These are phyloP conservation scores for Craterocephalus amniculus DNA, from an alignment of 2,797 vertebrate genomes.

Conservation along the genomic window DNA sequence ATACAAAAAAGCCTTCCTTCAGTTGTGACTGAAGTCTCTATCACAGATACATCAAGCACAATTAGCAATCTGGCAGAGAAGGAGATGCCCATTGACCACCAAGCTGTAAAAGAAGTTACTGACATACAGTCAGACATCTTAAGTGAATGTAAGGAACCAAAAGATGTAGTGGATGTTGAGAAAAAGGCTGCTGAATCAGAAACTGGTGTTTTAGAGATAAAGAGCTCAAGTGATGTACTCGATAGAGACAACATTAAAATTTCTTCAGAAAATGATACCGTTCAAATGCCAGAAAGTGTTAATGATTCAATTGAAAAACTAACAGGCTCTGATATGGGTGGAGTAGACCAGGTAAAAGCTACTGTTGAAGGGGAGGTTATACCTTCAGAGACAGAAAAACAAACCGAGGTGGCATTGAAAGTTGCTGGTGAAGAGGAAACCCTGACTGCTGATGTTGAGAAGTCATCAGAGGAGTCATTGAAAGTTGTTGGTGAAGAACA, in stretches of 20 bases:
- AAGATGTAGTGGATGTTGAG: constrained; percentile 16
- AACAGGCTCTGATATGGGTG: constrained; percentile 20
- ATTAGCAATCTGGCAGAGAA: constrained; percentile 34
- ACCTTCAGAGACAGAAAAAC: constrained; percentile 33
- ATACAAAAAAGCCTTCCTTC: constrained; percentile 18
- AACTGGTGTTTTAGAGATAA: constrained; percentile 13
- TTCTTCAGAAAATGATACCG: constrained; percentile 26
- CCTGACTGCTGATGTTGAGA: constrained; percentile 6
- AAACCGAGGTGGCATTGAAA: constrained; percentile 12
- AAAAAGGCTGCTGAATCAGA: constrained; percentile 28
- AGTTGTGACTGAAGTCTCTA: constrained; percentile 27
- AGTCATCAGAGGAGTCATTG: not conserved
- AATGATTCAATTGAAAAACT: constrained; percentile 26
- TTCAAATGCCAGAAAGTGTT: constrained; percentile 23
- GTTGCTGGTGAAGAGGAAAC: constrained; percentile 10
- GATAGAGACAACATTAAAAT: constrained; percentile 18
- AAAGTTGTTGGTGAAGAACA: constrained; percentile 9
- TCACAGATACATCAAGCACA: constrained; percentile 10
- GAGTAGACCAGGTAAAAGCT: constrained; percentile 12
- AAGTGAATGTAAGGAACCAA: constrained; percentile 28
- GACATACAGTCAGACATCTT: constrained; percentile 19
- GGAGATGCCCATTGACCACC: constrained; percentile 13
- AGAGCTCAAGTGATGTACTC: constrained; percentile 19
- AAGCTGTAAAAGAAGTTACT: constrained; percentile 3
- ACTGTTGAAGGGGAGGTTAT: constrained; percentile 23